Evolutionary conservation across 2,797 vertebrate species (phyloP), one percentile per base, ranked within the genome.

Genomic region (Anniella stebbinsi): DNA sequence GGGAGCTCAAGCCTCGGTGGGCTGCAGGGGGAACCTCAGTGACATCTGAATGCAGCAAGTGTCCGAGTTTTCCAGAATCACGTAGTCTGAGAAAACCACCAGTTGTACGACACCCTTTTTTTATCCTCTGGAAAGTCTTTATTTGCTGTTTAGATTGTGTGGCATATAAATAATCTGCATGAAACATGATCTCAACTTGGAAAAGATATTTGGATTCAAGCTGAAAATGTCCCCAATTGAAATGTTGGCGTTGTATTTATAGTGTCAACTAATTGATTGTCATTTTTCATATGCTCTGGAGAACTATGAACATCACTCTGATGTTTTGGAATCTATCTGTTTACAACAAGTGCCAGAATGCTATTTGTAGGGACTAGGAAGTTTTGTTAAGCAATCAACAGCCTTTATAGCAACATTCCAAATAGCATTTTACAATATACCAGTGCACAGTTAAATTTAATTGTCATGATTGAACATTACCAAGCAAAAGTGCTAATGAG

Each of bases 381-480:
- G 94, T 90, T 95, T 95, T 94, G 84, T 91, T 95, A 91, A 94
- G 94, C 92, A 95, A 92, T 94, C 93, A 93, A 73, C 92, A 54
- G 60, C 91, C 92, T 95, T 95, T 90, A 90, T 87, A 89, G 89
- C 84, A 89, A 88, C 84, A 48, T 93, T 94, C 90, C 89, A 88
- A 95, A 92, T 94, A 88, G 87, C 87, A 89, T 9, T 0, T 93
- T 94, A 84, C 73, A 91, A 90, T 92, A 73, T 77, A 81, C 54
- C 90, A 84, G 91, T 0, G 0, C 88, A 95, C 92, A 92, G 92
- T 93, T 92, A 92, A 80, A 88, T 96, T 92, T 92, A 96, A 95
- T 94, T 94, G 84, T 93, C 87, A 86, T 94, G 95, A 94, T 95
- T 95, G 94, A 96, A 95, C 93, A 93, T 92, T 92, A 95, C 90